Evolutionary conservation across 2,113 vertebrate genomes (phyloP), one percentile per base, ranked within the genome.

Genomic region (Coregonus clupeaformis): DNA sequence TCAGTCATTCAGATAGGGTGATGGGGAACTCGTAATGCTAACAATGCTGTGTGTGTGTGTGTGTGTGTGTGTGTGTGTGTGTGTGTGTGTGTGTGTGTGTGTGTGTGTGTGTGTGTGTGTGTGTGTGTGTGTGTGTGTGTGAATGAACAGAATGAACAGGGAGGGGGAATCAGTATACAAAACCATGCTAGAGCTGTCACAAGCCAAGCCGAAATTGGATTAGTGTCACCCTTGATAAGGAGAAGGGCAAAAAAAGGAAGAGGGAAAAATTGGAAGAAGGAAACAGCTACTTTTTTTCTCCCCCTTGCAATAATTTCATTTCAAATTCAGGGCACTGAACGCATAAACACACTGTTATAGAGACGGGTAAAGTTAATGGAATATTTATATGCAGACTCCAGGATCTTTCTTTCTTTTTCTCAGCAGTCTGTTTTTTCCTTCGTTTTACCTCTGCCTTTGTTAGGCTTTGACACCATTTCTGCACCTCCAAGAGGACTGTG

Each of bases 211-310:
- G 84, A 87, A 92, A 93, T 92, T 89, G 90, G 90, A 93, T 92
- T 93, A 93, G 89, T 88, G 91, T 91, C 90, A 90, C 77, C 87
- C 76, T 76, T 84, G 92, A 93, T 91, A 92, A 91, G 88, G 84
- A 69, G 63, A 83, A 85, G 85, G 87, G 86, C 79, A 76, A 89
- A 90, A 81, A 83, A 84, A 81, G 81, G 88, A 86, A 87, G 78
- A 82, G 82, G 88, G 89, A 86, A 86, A 90, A 90, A 92, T 91
- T 91, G 91, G 89, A 89, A 90, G 86, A 90, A 89, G 90, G 85
- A 89, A 92, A 91, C 83, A 76, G 79, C 83, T 78, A 84, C 85
- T 87, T 89, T 85, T 84, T 55, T 72, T 74, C 74, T 75, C 76
- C 75, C 78, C 85, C 77, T 77, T 78, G 72, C 81, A 86, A 87